Evolutionary conservation across 2,113 vertebrate species (phyloP).

Genomic region (Oreochromis aureus): DNA sequence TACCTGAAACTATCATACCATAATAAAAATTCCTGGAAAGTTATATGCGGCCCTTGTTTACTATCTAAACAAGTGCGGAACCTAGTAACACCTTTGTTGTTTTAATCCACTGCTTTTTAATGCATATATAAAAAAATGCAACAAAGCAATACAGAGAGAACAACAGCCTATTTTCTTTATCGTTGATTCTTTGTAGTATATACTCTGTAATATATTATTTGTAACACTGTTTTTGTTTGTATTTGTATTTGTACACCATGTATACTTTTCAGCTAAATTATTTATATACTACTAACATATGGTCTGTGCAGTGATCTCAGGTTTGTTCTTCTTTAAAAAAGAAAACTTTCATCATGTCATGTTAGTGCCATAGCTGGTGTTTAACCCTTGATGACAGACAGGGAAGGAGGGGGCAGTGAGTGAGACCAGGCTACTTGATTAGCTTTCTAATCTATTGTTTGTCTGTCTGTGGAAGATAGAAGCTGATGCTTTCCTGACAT

Average conservation of each 20-base stretch:
- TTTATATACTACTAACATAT: background rate
- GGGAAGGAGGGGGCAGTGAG: background rate
- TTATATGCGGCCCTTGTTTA: background rate
- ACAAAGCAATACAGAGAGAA: background rate
- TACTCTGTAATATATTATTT: background rate
- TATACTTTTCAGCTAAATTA: background rate
- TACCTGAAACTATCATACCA: background rate
- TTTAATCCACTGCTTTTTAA: background rate
- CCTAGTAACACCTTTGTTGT: background rate
- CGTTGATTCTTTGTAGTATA: background rate
- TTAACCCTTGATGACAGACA: background rate
- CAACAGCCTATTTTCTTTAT: background rate
- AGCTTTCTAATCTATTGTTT: constrained; percentile 31
- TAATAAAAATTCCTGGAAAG: background rate
- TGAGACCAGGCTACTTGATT: background rate
- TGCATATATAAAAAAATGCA: background rate
- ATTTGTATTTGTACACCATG: background rate
- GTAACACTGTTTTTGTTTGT: background rate
- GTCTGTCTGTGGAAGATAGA: background rate
- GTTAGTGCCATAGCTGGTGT: background rate
- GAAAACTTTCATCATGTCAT: background rate
- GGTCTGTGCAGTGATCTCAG: background rate
- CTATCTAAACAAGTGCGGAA: background rate
- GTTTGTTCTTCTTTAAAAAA: background rate
- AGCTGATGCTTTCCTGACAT: background rate